Evolutionary conservation across 2,113 vertebrate genomes (phyloP).

Genomic region (Dermatemys mawii): DNA sequence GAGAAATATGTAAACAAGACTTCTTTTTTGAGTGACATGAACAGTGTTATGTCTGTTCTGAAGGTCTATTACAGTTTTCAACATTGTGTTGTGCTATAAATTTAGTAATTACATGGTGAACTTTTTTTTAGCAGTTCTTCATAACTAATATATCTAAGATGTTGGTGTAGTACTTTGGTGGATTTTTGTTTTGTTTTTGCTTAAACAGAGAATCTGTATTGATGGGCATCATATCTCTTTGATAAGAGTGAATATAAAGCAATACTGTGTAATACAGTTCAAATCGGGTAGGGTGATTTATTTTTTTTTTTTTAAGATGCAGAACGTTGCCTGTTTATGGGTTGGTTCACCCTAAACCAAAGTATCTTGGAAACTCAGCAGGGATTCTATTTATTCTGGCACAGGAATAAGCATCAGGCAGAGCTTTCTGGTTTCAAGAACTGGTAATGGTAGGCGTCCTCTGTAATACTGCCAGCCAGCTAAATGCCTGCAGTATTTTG

Average conservation of each 20-base stretch:
- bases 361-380: constrained; percentile 60
- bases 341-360: constrained; percentile 51
- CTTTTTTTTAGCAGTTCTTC: not conserved
- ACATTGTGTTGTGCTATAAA: not conserved
- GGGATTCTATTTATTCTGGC: constrained; percentile 72
- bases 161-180: not conserved
- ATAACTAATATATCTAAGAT: not conserved
- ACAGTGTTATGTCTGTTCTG: not conserved
- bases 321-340: constrained; percentile 53
- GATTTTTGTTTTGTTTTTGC: not conserved
- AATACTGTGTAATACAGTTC: not conserved
- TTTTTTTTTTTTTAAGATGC: constrained; percentile 21
- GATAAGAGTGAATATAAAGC: not conserved
- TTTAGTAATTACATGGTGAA: not conserved
- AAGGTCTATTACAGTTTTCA: not conserved
- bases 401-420: constrained; percentile 50
- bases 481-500: constrained; percentile 70
- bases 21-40: not conserved
- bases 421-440: constrained; percentile 52
- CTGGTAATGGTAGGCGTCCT: constrained; percentile 54
- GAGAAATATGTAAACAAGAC: not conserved
- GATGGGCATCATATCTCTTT: not conserved
- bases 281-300: not conserved
- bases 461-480: constrained; percentile 65
- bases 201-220: not conserved